A percentile compares a stretch with the other conserved stretches of the same genome.
Evolutionary conservation across 2,797 vertebrate species (phyloP).

Genomic region (Microhierax caerulescens): DNA sequence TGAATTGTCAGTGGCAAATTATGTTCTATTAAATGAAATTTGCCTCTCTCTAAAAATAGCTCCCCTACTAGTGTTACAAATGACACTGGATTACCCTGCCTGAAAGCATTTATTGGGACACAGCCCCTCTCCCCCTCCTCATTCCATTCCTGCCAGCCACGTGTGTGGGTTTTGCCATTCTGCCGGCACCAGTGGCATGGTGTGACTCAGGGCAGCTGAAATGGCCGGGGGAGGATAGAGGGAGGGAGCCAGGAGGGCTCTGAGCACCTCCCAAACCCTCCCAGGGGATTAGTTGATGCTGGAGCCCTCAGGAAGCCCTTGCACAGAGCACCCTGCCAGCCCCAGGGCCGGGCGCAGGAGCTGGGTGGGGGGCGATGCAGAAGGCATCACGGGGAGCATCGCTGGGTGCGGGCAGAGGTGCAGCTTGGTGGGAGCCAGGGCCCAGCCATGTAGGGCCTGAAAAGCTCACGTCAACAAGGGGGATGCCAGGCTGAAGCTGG

Average conservation of each 20-base stretch:
- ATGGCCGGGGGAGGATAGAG: background rate
- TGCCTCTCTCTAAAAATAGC: conserved; percentile 61
- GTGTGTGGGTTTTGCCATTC: background rate
- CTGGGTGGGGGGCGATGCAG: background rate
- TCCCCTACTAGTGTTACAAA: conserved; percentile 32
- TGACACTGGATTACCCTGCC: background rate
- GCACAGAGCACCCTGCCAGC: background rate
- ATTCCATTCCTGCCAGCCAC: fast-evolving
- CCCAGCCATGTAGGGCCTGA: background rate
- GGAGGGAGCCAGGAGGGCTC: background rate
- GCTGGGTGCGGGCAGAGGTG: fast-evolving
- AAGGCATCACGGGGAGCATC: fast-evolving
- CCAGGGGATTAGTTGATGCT: fast-evolving
- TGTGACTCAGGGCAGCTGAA: background rate
- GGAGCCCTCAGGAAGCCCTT: background rate
- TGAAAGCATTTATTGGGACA: background rate
- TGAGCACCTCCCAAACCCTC: background rate
- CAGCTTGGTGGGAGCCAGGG: background rate
- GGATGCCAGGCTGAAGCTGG: background rate
- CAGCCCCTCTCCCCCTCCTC: background rate
- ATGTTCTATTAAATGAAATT: conserved; percentile 62
- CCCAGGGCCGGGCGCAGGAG: fast-evolving
- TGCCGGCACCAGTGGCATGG: fast-evolving
- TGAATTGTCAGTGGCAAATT: conserved; percentile 60
- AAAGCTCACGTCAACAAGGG: background rate